A percentile compares a stretch with the other conserved stretches of the same genome.
Conservation (phyloP, 2,797 vertebrate genomes). For the Acestrorhynchus altus region DNA sequence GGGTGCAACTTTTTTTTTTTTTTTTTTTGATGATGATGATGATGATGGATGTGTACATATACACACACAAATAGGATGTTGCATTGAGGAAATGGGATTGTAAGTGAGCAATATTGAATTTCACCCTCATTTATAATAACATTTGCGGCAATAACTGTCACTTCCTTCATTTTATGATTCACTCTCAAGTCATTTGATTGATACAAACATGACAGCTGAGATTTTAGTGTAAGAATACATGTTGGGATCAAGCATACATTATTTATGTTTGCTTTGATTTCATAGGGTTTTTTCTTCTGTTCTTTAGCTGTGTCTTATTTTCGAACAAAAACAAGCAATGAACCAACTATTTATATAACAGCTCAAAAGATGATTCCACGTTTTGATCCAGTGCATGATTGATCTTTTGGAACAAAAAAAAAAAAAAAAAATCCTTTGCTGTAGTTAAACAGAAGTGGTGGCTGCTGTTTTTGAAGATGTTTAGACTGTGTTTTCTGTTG, state of each 20-base stretch:
- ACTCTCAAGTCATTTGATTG: neutral
- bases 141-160: no score
- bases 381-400: neutral
- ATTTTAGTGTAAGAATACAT: neutral
- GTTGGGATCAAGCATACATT: neutral
- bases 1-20: no score
- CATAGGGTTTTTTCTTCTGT: neutral
- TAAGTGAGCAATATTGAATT: no score
- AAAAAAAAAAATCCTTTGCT: neutral
- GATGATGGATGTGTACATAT: no score
- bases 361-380: slow-evolving; percentile 2
- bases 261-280: neutral
- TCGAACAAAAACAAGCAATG: neutral
- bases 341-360: neutral
- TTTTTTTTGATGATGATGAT: no score
- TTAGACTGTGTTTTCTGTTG: slow-evolving; percentile 15
- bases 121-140: no score
- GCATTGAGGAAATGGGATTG: no score
- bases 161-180: neutral
- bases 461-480: neutral
- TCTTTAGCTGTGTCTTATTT: no score
- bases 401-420: neutral
- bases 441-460: neutral
- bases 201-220: neutral
- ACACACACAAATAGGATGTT: no score